Conservation (phyloP, 2,797 vertebrate genomes). For the Sarcoramphus papa region DNA sequence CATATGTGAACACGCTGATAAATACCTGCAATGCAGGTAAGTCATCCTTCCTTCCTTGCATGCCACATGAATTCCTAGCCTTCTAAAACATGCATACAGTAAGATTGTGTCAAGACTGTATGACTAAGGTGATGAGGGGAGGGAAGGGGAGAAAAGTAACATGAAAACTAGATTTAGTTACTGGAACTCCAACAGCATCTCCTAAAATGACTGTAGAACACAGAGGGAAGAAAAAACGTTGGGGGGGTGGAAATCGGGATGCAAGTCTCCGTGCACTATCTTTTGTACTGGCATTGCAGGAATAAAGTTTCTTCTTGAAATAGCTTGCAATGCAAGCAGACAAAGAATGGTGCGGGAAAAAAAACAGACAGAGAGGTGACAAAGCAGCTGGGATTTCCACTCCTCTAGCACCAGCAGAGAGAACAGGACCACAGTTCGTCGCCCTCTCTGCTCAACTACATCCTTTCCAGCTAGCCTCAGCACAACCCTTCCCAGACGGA, state of each 20-base stretch:
- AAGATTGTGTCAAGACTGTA: background rate
- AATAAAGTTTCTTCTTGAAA: background rate
- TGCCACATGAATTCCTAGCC: background rate
- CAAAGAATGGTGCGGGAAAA: background rate
- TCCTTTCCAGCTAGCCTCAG: background rate
- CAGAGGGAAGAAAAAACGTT: background rate
- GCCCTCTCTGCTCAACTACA: background rate
- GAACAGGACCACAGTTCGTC: background rate
- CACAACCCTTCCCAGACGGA: fast-evolving
- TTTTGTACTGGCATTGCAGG: background rate
- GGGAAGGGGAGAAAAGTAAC: background rate
- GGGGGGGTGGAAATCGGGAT: fast-evolving
- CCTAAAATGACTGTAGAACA: background rate
- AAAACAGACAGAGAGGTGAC: background rate
- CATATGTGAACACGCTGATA: background rate
- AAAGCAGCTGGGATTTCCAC: background rate
- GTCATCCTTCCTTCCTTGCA: background rate
- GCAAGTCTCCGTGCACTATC: background rate
- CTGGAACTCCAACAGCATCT: background rate
- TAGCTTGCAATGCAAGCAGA: background rate
- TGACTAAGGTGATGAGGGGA: background rate
- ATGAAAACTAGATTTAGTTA: background rate
- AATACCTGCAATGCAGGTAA: background rate
- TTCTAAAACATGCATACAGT: background rate
- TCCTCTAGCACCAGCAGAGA: background rate